Evolutionary conservation across 2,797 vertebrate genomes (phyloP).

Genomic region (Forpus xanthops): DNA sequence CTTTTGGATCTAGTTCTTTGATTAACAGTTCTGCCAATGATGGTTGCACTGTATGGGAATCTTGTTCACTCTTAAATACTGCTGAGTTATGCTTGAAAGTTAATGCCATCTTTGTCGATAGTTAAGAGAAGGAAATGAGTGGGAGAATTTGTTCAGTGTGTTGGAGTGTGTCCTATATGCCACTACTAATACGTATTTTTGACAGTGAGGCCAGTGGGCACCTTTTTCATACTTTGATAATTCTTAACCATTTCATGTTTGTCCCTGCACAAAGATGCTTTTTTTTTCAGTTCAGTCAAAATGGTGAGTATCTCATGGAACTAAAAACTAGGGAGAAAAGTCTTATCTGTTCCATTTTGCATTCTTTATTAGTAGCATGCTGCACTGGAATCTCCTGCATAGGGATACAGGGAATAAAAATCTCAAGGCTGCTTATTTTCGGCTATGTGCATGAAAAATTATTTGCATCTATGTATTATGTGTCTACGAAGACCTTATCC

Average conservation of each 20-base stretch:
- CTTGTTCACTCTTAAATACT: neutral
- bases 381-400: neutral
- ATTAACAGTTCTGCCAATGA: neutral
- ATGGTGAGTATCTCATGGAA: neutral
- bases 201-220: neutral
- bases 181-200: neutral
- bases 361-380: neutral
- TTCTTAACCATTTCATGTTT: neutral
- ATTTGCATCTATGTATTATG: neutral
- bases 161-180: neutral
- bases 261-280: neutral
- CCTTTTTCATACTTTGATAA: neutral
- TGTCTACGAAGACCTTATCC: neutral
- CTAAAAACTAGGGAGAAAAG: neutral
- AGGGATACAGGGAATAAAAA: neutral
- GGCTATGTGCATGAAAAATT: neutral
- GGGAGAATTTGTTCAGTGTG: neutral
- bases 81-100: neutral
- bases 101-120: neutral
- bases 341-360: neutral
- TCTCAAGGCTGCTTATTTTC: slow-evolving; percentile 35
- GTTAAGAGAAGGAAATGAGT: neutral
- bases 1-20: neutral
- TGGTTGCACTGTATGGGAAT: neutral
- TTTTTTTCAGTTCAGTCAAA: neutral